phyloP scores from a whole-genome alignment of 1,140 invertebrate genomes.

The Gonatopus flavifemur region DNA sequence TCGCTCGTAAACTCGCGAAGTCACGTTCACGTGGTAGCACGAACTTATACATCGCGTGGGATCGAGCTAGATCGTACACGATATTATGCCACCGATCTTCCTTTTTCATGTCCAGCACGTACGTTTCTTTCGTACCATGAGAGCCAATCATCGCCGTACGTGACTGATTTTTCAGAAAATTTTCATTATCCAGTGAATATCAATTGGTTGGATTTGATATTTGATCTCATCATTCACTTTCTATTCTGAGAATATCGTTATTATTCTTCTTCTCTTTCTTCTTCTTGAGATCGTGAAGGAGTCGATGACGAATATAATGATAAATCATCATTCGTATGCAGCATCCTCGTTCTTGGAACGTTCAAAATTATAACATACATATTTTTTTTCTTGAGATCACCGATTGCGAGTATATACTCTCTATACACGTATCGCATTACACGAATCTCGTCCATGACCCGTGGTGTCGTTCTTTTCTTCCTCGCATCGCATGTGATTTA shows the following conservation, averaged over 20 bases:
- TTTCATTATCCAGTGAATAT: too few species aligned
- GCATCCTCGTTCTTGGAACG: too few species aligned
- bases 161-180: too few species aligned
- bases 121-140: conserved; percentile 18
- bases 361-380: too few species aligned
- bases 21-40: conserved; percentile 44
- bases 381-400: not conserved
- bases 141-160: too few species aligned
- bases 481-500: conserved; percentile 20
- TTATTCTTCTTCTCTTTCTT: too few species aligned
- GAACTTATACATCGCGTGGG: conserved; percentile 48
- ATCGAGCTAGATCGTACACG: conserved; percentile 29
- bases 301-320: too few species aligned
- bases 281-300: too few species aligned
- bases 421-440: conserved; percentile 1
- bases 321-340: too few species aligned
- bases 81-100: not conserved
- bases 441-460: conserved; percentile 10
- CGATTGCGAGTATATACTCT: conserved; percentile 5
- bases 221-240: too few species aligned
- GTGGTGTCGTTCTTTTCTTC: conserved; percentile 5
- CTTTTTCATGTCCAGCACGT: conserved; percentile 32
- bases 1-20: conserved; percentile 44
- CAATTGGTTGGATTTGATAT: too few species aligned
- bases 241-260: too few species aligned